Evolutionary conservation across 2,797 vertebrate genomes (phyloP).

Genomic region (Scyliorhinus canicula): DNA sequence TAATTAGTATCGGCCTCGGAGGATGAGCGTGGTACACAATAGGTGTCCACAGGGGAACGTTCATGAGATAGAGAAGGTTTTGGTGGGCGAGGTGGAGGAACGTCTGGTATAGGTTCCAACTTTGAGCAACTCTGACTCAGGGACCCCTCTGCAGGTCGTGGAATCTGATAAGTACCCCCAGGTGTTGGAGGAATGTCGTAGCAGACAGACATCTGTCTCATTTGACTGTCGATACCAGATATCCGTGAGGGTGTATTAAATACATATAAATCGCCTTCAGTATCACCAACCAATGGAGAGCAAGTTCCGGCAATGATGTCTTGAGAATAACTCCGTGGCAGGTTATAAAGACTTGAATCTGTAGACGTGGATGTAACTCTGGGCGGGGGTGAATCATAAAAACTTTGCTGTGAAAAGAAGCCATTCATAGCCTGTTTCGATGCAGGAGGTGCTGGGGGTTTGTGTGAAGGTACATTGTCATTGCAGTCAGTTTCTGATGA

Average conservation of each 20-base stretch:
- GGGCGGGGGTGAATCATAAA: slow-evolving; percentile 83
- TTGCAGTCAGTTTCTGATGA: slow-evolving; percentile 97
- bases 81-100: slow-evolving; percentile 88
- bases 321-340: slow-evolving; percentile 93
- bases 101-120: slow-evolving; percentile 67
- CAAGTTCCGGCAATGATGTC: slow-evolving; percentile 74
- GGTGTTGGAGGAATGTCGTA: slow-evolving; percentile 95
- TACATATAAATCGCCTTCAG: slow-evolving; percentile 76
- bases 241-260: slow-evolving; percentile 73
- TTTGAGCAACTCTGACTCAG: slow-evolving; percentile 60
- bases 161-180: slow-evolving; percentile 85
- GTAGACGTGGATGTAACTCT: slow-evolving; percentile 66
- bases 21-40: slow-evolving; percentile 67
- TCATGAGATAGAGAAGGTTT: slow-evolving; percentile 78
- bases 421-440: slow-evolving; percentile 84
- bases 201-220: slow-evolving; percentile 82
- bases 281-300: slow-evolving; percentile 65
- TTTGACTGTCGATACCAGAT: slow-evolving; percentile 71
- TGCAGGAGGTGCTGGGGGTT: slow-evolving; percentile 66
- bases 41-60: slow-evolving; percentile 81
- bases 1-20: slow-evolving; percentile 87
- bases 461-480: slow-evolving; percentile 84
- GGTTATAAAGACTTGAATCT: slow-evolving; percentile 77
- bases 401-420: slow-evolving; percentile 71
- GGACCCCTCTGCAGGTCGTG: slow-evolving; percentile 70